Base-by-base conservation (phyloP, 37 sponge, comb jelly and placozoan genomes). In the Aphrocallistes beatrix region DNA sequence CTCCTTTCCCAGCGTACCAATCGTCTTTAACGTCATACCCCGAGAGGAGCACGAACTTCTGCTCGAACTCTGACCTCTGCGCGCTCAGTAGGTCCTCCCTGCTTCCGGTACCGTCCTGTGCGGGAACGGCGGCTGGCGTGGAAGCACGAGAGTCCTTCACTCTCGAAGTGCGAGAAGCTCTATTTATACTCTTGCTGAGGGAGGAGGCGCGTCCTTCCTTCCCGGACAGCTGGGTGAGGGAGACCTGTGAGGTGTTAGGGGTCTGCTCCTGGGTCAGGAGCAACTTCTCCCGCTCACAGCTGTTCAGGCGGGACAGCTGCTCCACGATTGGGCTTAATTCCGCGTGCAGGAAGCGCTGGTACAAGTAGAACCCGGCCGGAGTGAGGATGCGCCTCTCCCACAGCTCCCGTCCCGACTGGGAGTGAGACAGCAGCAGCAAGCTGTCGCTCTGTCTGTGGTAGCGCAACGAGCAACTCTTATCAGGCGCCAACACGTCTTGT, bases 391-490 rank as follows among this genome's bases (percentile, higher is more conserved):
- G 75, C 75, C 28, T 30, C 28, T 13, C n/a, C 75, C 75, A 60
- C 34, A 25, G 28, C 6, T 13, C n/a, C 34, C 21, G 6, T 28
- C 25, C 8, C 3, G 21, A 13, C 75, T 25, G 34, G 6, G 75
- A 30, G 21, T 60, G 75, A 1, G n/a, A 13, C 34, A 60, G 75
- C 3, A 60, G 10, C 3, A 60, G 75, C 17, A 60, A 13, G 28
- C n/a, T 60, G 34, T 60, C 75, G 34, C 75, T 60, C 75, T 60
- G 75, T 13, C 21, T 60, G 34, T 60, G 75, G 75, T 60, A 60
- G 28, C 34, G 10, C 6, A 30, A 25, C 6, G n/a, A 6, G n/a
- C 75, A 60, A 6, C 28, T 60, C 34, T 30, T 3, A 3, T 60
- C 75, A 32, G 75, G 75, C 3, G 75, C 10, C 75, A 60, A 30